These are phyloP conservation scores for Spizella passerina DNA, from an alignment of 2,797 vertebrate species.

Conservation along the genomic window DNA sequence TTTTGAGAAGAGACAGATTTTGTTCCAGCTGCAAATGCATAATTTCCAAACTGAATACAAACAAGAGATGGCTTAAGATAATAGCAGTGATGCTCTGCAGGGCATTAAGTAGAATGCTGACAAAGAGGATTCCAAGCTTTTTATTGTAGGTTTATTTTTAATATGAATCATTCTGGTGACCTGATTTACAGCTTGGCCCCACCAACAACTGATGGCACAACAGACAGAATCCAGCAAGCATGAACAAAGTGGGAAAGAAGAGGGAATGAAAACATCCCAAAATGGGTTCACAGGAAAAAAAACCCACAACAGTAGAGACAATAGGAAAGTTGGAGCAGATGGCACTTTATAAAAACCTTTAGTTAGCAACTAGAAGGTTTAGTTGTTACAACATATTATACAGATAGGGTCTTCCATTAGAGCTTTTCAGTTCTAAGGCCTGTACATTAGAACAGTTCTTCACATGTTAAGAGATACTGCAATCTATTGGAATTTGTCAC, in stretches of 20 bases:
- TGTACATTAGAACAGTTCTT: not conserved
- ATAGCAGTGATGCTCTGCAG: slow-evolving; percentile 15
- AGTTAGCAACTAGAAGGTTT: not conserved
- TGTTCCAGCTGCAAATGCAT: not conserved
- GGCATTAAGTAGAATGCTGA: slow-evolving; percentile 17
- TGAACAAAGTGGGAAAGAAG: accelerated
- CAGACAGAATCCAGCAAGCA: not conserved
- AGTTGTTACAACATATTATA: not conserved
- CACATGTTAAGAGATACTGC: not conserved
- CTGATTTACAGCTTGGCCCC: slow-evolving; percentile 3
- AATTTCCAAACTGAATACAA: not conserved
- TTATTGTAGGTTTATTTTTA: slow-evolving; percentile 30
- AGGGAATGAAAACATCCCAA: not conserved
- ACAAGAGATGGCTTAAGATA: slow-evolving; percentile 17
- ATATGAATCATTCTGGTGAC: slow-evolving; percentile 6
- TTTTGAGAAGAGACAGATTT: not conserved
- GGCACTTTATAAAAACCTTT: not conserved
- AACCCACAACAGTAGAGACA: not conserved
- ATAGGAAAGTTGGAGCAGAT: not conserved
- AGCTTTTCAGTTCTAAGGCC: not conserved
- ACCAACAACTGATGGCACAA: not conserved
- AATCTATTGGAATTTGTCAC: not conserved
- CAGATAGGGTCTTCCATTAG: accelerated
- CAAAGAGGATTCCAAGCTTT: slow-evolving; percentile 9
- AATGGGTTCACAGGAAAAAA: not conserved